Evolutionary conservation across 1,140 invertebrate species (phyloP), one percentile per base, ranked within the genome.

Genomic region (Pogonus chalceus): DNA sequence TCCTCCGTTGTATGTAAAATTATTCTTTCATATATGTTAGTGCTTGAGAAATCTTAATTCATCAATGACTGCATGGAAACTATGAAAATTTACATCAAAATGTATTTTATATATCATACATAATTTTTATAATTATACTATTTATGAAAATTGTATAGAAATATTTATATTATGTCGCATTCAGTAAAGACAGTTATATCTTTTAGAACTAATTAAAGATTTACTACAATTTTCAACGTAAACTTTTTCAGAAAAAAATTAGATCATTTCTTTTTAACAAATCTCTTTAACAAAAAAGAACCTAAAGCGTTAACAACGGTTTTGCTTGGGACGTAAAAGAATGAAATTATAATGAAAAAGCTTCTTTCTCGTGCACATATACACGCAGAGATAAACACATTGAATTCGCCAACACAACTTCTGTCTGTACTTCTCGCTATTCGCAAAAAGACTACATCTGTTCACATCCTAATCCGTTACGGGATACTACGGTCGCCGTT

Each of bases 381-480:
- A 43, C 37, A 18, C 37, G 18, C 37, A 18, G 7, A 18, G 7
- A 43, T 16, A 18, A 7, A 43, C 37, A 43, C 18, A 43, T 4
- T 43, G 3, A 43, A 16, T 10, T 43, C 7, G 9, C 18, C 18
- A 43, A 43, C 18, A 43, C 18, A 16, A 43, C 7, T 7, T 43
- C 18, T 12, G 37, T 18, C 18, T 43, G 37, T 18, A 18, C 37
- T 7, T 9, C n/a, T n/a, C n/a, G n/a, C 18, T 7, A 10, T 16
- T 18, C 37, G 37, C 37, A 43, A 43, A 43, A 43, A 43, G 7
- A 16, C 18, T 43, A 43, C 37, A 43, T 43, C 37, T 43, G 37
- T 43, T 43, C 37, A 43, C 37, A 43, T 43, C 37, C 37, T 43
- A 43, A 43, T 43, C 37, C 37, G 37, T 43, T 43, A 43, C 37